Conservation (phyloP, 37 sponge, comb jelly and placozoan genomes). For the Beroe ovata region DNA sequence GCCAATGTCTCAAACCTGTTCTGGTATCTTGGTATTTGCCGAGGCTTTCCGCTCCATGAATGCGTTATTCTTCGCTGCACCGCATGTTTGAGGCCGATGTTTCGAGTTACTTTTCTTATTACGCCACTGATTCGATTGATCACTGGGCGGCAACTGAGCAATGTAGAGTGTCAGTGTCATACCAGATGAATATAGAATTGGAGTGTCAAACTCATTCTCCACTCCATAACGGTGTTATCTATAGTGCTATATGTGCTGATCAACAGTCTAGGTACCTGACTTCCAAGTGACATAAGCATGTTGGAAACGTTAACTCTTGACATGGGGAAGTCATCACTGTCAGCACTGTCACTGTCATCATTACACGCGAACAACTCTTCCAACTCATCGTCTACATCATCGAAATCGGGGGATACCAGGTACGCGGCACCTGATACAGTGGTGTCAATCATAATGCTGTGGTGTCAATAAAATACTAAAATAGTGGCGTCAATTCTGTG, state of each 20-base stretch:
- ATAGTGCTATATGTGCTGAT: too few relatives aligned
- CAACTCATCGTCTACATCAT: conserved; percentile 52
- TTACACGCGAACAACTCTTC: conserved; percentile 59
- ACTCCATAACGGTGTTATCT: too few relatives aligned
- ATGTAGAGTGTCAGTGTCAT: too few relatives aligned
- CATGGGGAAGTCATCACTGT: conserved; percentile 63
- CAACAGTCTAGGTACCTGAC: too few relatives aligned
- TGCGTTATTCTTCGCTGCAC: conserved; percentile 51
- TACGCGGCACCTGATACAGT: conserved; percentile 56
- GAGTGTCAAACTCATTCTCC: too few relatives aligned
- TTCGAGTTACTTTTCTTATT: conserved; percentile 13
- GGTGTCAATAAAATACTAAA: too few relatives aligned
- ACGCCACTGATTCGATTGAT: background rate
- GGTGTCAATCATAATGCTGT: too few relatives aligned
- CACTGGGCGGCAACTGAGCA: background rate
- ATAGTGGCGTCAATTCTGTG: too few relatives aligned
- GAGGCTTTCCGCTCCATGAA: conserved; percentile 35
- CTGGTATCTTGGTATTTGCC: background rate
- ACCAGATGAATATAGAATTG: too few relatives aligned
- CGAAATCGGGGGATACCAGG: conserved; percentile 46
- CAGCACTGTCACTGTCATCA: conserved; percentile 68
- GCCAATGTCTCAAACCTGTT: conserved; percentile 50
- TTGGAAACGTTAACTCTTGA: conserved; percentile 36
- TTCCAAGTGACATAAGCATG: background rate
- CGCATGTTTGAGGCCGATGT: conserved; percentile 27